Conservation (phyloP, 2,797 vertebrate species). For the Vultur gryphus region DNA sequence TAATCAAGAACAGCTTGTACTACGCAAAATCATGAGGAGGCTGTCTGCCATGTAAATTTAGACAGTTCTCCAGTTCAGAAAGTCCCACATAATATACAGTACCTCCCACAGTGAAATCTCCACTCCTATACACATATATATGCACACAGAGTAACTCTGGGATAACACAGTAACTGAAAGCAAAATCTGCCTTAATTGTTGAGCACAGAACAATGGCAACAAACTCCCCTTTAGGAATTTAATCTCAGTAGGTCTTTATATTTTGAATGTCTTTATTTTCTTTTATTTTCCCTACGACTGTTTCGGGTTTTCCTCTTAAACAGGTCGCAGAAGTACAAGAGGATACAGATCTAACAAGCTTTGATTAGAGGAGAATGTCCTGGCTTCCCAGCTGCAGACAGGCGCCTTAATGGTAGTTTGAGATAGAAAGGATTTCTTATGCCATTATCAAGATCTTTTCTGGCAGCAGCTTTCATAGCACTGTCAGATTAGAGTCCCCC, state of each 20-base stretch:
- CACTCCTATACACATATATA: not conserved
- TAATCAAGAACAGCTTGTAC: not conserved
- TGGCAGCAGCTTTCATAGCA: constrained; percentile 29
- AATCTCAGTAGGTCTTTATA: not conserved
- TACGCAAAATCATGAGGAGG: not conserved
- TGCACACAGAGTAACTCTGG: not conserved
- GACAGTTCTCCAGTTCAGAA: not conserved
- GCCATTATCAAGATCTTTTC: constrained; percentile 33
- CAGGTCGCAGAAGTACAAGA: not conserved
- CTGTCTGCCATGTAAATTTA: not conserved
- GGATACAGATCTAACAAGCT: not conserved
- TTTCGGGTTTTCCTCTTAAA: not conserved
- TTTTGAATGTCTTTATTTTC: not conserved
- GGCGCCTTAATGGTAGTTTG: not conserved
- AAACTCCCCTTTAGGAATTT: not conserved
- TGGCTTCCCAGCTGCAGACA: not conserved
- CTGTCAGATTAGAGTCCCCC: constrained; percentile 53
- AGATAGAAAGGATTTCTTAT: constrained; percentile 40
- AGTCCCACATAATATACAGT: not conserved
- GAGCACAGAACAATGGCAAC: not conserved
- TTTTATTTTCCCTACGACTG: not conserved
- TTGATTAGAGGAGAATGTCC: not conserved
- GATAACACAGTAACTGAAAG: not conserved
- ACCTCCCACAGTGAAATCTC: not conserved
- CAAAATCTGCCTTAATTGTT: not conserved